Base-by-base conservation (phyloP, 1,140 invertebrate species). In the Apis laboriosa region DNA sequence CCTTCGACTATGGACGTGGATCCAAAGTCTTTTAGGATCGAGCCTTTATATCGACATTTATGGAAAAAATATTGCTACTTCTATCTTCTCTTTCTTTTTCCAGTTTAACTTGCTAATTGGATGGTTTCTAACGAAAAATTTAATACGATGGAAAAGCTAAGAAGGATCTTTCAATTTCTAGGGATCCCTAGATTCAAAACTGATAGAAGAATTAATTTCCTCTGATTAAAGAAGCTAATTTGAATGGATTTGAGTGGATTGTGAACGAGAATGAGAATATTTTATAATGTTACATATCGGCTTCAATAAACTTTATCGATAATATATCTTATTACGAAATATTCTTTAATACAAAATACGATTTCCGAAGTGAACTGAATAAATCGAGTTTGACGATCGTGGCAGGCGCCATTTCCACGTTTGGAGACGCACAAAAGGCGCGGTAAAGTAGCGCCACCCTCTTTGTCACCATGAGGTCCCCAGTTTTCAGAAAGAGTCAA, bases 401-500 rank as follows among this genome's bases (percentile, higher is more conserved):
- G 51, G 72, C 53, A 83, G 82, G 77, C 82, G 82, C 82, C 82
- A 80, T 80, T 53, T 58, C 53, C 56, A 76, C 55, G 53, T n/a
- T 55, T 19, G 56, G n/a, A 28, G 63, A 75, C 34, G 74, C 64
- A 80, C 67, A 73, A 88, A 81, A 82, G 82, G 77, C 74, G 77
- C 76, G 81, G 83, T 85, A 85, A 86, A 75, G 76, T 83, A 90
- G 89, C 84, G 82, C 90, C 88, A 90, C 89, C 88, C 89, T 88
- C 84, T 74, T 81, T 84, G 71, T 88, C 81, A 84, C 81, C 55
- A 66, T 24, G 55, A 53, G 76, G 77, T 73, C 84, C 75, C 75
- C 79, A 77, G 77, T 88, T 88, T 88, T 88, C 83, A 87, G 86
- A 77, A 77, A 88, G 88, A 90, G 91, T 92, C 90, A 92, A 92